These are phyloP conservation scores for Zaprionus tsacasi DNA, from an alignment of 1,140 invertebrate genomes.

Conservation along the genomic window DNA sequence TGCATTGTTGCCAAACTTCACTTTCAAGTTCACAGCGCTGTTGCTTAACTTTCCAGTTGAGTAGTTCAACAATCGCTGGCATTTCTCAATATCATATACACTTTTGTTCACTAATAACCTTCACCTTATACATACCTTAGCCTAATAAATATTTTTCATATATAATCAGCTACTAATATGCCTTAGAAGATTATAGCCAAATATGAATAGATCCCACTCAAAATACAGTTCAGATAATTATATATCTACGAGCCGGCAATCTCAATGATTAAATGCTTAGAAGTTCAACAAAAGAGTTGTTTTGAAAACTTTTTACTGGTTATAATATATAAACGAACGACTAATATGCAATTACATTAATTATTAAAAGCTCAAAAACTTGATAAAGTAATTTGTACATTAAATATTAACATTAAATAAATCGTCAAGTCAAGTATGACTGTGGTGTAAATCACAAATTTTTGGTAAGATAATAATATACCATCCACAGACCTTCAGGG, in stretches of 20 bases:
- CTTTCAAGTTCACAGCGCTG: conserved; percentile 17
- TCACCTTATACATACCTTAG: background rate
- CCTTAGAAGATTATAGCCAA: background rate
- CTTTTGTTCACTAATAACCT: background rate
- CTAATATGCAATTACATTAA: conserved; percentile 18
- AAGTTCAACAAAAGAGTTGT: background rate
- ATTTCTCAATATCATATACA: too few species aligned
- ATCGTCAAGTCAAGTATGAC: background rate
- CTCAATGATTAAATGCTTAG: background rate
- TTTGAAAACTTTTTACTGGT: conserved; percentile 15
- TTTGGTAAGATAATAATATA: too few species aligned
- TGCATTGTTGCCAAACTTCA: conserved; percentile 37
- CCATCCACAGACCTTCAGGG: too few species aligned
- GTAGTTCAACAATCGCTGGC: background rate
- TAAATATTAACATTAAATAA: conserved; percentile 49
- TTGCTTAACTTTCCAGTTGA: conserved; percentile 47
- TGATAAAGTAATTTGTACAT: conserved; percentile 10
- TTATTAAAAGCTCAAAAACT: background rate
- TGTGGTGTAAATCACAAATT: too few species aligned
- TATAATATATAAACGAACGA: conserved; percentile 1
- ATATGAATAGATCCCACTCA: background rate
- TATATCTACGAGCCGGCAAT: background rate
- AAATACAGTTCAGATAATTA: background rate
- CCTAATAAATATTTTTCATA: background rate
- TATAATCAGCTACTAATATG: too few species aligned